phyloP scores from a whole-genome alignment of 2,888 invertebrate species.

The Drosophila acutilabella region DNA sequence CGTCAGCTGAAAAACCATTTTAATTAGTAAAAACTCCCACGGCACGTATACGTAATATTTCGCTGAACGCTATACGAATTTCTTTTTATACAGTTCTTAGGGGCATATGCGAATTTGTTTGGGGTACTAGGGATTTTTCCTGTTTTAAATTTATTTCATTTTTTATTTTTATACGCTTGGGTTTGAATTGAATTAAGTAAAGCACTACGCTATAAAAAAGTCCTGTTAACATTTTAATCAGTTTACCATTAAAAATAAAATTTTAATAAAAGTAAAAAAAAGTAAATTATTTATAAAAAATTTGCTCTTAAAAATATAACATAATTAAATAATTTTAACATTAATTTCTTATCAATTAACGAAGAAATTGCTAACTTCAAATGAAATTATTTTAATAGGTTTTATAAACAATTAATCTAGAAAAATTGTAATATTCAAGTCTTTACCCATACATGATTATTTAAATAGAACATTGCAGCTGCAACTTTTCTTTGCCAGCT shows the following conservation, averaged over 20 bases:
- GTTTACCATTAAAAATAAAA: no score
- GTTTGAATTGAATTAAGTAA: not conserved
- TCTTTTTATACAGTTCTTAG: slow-evolving; percentile 15
- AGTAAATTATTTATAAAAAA: no score
- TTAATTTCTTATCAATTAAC: no score
- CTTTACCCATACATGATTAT: not conserved
- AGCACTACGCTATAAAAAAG: no score
- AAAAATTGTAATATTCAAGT: no score
- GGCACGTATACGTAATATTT: slow-evolving; percentile 67
- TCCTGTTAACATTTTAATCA: no score
- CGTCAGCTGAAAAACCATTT: slow-evolving; percentile 74
- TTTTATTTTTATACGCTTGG: not conserved
- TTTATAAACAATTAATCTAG: no score
- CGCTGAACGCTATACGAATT: slow-evolving; percentile 26
- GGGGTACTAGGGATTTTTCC: not conserved
- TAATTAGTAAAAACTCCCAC: slow-evolving; percentile 72
- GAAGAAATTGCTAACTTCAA: no score
- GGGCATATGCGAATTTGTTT: slow-evolving; percentile 7
- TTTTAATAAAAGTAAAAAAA: no score
- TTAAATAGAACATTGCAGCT: slow-evolving; percentile 21
- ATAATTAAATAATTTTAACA: no score
- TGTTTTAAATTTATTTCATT: slow-evolving; percentile 4
- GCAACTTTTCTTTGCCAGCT: slow-evolving; percentile 18
- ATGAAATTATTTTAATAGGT: no score
- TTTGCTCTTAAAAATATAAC: no score